These are phyloP conservation scores for Eunapius fragilis DNA, from an alignment of 37 sponge, comb jelly and placozoan genomes.

Conservation along the genomic window DNA sequence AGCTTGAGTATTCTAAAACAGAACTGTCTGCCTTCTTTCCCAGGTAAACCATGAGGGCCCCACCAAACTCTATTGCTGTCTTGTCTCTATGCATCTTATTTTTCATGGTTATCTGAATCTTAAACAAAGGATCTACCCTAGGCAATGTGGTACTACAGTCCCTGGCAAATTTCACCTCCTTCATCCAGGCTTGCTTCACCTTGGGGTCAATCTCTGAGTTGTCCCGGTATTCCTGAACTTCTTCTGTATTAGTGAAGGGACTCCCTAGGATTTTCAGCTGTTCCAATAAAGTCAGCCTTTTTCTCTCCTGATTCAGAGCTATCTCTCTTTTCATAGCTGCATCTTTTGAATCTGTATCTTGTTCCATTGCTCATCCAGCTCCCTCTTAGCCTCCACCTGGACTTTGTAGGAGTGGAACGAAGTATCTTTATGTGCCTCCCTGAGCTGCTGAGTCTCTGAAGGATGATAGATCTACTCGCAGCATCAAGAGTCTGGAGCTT, in stretches of 20 bases:
- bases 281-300: background rate
- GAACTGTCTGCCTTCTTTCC: background rate
- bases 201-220: background rate
- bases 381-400: background rate
- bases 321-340: background rate
- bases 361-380: background rate
- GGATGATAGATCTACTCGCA: background rate
- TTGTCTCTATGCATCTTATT: background rate
- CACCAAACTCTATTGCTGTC: background rate
- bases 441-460: background rate
- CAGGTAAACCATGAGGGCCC: background rate
- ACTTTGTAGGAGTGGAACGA: background rate
- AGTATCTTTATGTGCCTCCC: background rate
- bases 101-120: background rate
- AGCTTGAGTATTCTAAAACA: background rate
- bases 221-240: background rate
- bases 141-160: no score
- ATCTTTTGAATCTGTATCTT: background rate
- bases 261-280: background rate
- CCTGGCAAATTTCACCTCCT: background rate
- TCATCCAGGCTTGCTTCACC: background rate
- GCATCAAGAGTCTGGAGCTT: background rate
- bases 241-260: background rate
- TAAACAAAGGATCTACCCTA: background rate
- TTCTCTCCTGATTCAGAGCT: background rate